These are phyloP conservation scores for Drosophila mauritiana DNA, from an alignment of 1,140 invertebrate genomes.

Conservation along the genomic window DNA sequence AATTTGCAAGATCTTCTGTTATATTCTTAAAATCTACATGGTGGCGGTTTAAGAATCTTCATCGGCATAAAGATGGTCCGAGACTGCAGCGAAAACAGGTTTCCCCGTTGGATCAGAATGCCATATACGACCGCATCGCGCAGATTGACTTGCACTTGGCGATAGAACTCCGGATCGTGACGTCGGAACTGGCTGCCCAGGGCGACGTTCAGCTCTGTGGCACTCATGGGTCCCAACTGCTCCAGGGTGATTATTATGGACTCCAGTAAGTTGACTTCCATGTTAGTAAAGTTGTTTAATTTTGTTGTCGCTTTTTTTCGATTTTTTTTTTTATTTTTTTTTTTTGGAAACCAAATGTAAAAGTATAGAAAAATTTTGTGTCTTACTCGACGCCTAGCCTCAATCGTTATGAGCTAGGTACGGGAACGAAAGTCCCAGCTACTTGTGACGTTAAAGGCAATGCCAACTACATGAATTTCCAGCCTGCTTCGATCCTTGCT, in stretches of 20 bases:
- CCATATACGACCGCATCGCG: no score
- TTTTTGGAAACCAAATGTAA: conserved; percentile 1
- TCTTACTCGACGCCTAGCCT: neutral
- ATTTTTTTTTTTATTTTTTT: neutral
- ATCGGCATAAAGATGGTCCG: neutral
- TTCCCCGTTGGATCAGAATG: conserved; percentile 34
- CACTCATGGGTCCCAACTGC: conserved; percentile 33
- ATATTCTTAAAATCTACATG: no score
- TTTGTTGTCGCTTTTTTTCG: neutral
- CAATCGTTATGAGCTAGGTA: neutral
- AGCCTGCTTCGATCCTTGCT: neutral
- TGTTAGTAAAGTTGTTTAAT: no score
- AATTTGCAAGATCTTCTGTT: no score
- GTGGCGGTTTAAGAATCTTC: no score
- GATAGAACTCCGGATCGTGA: conserved; percentile 50
- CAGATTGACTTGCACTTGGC: conserved; percentile 43
- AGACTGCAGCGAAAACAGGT: conserved; percentile 23
- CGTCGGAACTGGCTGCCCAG: conserved; percentile 23
- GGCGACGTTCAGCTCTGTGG: conserved; percentile 25
- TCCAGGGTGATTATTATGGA: conserved; percentile 39
- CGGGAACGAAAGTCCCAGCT: neutral
- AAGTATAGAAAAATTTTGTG: conserved; percentile 13
- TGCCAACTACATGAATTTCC: neutral
- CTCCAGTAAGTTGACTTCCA: conserved; percentile 13
- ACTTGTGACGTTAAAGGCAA: neutral